phyloP scores from a whole-genome alignment of 2,113 vertebrate species.

The Toxotes jaculatrix region DNA sequence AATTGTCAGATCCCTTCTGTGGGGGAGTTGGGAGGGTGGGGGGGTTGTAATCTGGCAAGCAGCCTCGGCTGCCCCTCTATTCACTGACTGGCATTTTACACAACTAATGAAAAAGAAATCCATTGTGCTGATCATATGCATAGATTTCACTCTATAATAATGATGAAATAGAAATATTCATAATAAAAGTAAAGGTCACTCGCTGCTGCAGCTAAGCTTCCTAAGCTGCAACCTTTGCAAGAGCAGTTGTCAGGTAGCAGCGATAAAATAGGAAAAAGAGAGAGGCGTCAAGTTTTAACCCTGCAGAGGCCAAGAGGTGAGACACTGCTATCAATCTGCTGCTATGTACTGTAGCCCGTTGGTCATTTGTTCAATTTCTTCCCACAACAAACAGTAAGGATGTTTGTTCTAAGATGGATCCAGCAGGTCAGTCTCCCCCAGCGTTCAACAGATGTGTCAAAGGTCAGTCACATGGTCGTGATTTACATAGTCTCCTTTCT shows the following conservation, averaged over 20 bases:
- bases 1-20: constrained; percentile 80
- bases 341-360: neutral
- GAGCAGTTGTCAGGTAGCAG: constrained; percentile 85
- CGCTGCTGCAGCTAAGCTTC: constrained; percentile 92
- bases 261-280: constrained; percentile 79
- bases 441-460: constrained; percentile 24
- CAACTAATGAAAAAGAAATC: constrained; percentile 92
- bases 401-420: constrained; percentile 18
- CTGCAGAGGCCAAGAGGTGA: constrained; percentile 61
- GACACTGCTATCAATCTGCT: constrained; percentile 27
- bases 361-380: constrained; percentile 29
- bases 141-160: constrained; percentile 88
- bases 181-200: constrained; percentile 99
- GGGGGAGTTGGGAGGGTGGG: constrained; percentile 19
- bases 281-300: constrained; percentile 71
- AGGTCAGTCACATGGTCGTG: constrained; percentile 39
- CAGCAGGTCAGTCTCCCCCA: constrained; percentile 1
- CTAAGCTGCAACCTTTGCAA: constrained; percentile 95
- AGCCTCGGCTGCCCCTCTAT: constrained; percentile 76
- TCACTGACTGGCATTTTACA: constrained; percentile 91
- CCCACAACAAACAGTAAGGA: neutral
- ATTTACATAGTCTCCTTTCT: constrained; percentile 45
- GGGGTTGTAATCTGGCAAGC: constrained; percentile 69
- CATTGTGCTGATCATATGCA: constrained; percentile 90
- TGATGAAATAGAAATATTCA: constrained; percentile 93